Evolutionary conservation across 35 echinoderm and acorn worm species (phyloP).

Genomic region (Apostichopus japonicus): DNA sequence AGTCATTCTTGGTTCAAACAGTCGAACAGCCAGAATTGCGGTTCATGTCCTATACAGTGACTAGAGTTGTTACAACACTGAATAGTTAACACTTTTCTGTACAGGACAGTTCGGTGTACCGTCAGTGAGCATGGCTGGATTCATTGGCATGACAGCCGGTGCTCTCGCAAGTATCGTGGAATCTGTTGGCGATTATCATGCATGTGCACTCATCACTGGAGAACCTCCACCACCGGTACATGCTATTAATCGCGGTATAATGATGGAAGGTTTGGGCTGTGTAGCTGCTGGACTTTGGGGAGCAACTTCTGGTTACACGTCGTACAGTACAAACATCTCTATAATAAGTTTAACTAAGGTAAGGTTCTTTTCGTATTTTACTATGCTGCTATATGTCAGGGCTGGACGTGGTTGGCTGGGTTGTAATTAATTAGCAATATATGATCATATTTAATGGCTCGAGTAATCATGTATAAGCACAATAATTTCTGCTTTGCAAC

Average conservation of each 20-base stretch:
- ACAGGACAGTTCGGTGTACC: constrained; percentile 50
- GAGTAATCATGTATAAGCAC: no score
- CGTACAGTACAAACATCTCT: constrained; percentile 44
- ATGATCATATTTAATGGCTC: no score
- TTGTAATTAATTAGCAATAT: no score
- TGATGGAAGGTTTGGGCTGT: constrained; percentile 52
- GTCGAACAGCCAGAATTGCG: no score
- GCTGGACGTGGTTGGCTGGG: no score
- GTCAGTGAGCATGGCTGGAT: constrained; percentile 23
- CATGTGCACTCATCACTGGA: constrained; percentile 26
- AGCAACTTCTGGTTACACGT: constrained; percentile 4
- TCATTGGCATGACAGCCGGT: constrained; percentile 45
- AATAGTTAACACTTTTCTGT: no score
- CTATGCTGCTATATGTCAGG: no score
- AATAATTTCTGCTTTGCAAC: no score
- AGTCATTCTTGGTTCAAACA: no score
- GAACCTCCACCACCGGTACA: constrained; percentile 52
- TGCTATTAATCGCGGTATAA: constrained; percentile 61
- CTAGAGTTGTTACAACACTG: no score
- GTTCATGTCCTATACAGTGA: no score
- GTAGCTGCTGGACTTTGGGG: constrained; percentile 53
- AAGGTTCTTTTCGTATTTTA: not conserved
- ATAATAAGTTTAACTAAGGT: constrained; percentile 56
- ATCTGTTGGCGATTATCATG: not conserved
- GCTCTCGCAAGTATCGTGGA: constrained; percentile 24